Evolutionary conservation across 2,113 vertebrate species (phyloP), one percentile per base, ranked within the genome.

Genomic region (Equus quagga): DNA sequence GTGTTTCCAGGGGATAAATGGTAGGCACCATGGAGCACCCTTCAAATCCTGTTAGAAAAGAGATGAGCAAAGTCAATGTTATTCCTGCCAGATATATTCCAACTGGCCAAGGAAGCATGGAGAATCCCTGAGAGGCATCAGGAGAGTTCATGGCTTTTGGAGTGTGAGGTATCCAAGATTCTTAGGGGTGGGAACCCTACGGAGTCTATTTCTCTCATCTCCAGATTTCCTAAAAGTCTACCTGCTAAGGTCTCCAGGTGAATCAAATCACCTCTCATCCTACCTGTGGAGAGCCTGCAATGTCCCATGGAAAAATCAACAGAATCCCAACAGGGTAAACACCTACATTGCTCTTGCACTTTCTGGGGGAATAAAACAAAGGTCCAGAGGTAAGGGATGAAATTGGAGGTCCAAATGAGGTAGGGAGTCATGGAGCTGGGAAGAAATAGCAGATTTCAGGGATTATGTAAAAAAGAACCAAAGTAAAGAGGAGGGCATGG

Each of bases 21-120:
- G 99, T 99, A 94, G 99, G 99, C 97, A 99, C 99, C 99, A 99
- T 99, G 98, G 99, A 99, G 98, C 99, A 99, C 97, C 99, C 99
- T 98, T 99, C 99, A 93, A 99, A 99, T 95, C 99, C 99, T 99
- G 99, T 93, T 98, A 99, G 97, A 98, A 97, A 98, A 98, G 72
- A 98, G 72, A 98, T 78, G 36, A 98, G 97, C 91, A 95, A 98
- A 97, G 11, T 94, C 95, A 98, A 26, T 91, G 78, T 94, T 96
- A 97, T 89, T 97, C 54, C 69, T 94, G 95, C 65, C 87, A 92
- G 65, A 75, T 67, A 72, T 17, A 96, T 23, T 67, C 62, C 41
- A 87, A 44, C 14, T 97, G 95, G 62, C 83, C 28, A 88, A 97
- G 79, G 87, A 97, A 95, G 84, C 60, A 92, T 80, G 90, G 96